Conservation (phyloP, 2,888 invertebrate species). For the Eilema caniola region DNA sequence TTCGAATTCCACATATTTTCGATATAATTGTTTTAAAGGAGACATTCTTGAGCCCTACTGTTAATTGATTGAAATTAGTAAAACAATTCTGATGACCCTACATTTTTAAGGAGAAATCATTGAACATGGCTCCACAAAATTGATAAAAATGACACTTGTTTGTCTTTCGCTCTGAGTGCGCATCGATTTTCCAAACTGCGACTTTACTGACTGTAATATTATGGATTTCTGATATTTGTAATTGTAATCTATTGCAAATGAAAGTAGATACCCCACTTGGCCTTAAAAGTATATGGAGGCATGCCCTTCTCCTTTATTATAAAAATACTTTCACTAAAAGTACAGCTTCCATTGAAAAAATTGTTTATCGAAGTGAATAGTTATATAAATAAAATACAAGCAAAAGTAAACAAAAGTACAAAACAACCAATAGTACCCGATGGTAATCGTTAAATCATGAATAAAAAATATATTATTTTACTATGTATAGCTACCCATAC, state of each 20-base stretch:
- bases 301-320: background rate
- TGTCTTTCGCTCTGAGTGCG: background rate
- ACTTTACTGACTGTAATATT: background rate
- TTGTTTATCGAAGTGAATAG: background rate
- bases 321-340: background rate
- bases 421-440: background rate
- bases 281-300: too few relatives aligned
- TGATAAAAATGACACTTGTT: too few relatives aligned
- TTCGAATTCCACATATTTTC: background rate
- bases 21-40: background rate
- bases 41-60: background rate
- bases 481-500: background rate
- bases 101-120: background rate
- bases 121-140: background rate
- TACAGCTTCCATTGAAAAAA: background rate
- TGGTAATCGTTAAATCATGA: background rate
- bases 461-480: background rate
- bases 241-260: background rate
- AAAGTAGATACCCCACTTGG: background rate
- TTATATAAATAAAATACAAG: background rate
- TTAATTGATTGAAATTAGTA: background rate
- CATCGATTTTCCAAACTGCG: background rate
- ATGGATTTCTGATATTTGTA: background rate
- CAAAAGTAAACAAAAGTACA: background rate
- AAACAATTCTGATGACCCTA: background rate